A percentile compares a stretch with the other conserved stretches of the same genome.
Evolutionary conservation across 2,888 invertebrate genomes (phyloP).

Genomic region (Macrosoma leucophasiata): DNA sequence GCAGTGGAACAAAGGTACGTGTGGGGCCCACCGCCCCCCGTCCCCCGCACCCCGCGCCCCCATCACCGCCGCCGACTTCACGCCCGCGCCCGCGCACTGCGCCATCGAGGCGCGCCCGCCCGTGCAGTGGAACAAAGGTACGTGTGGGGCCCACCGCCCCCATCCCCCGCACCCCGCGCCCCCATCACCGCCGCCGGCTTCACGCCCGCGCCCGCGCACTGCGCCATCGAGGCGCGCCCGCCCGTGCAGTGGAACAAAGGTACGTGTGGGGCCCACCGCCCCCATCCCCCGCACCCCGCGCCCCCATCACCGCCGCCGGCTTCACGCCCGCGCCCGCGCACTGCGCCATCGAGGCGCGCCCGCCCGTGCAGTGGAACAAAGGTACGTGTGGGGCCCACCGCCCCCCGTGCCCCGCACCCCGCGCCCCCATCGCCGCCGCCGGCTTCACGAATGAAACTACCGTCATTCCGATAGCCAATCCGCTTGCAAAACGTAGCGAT

Average conservation of each 20-base stretch:
- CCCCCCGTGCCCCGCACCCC: too few relatives aligned
- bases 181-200: conserved; percentile 87
- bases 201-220: conserved; percentile 86
- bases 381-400: too few relatives aligned
- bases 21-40: conserved; percentile 74
- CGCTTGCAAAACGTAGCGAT: too few relatives aligned
- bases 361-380: conserved; percentile 94
- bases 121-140: conserved; percentile 92
- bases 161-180: too few relatives aligned
- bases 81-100: conserved; percentile 86
- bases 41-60: conserved; percentile 82
- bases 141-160: too few relatives aligned
- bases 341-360: conserved; percentile 92
- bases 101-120: conserved; percentile 94
- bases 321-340: conserved; percentile 88
- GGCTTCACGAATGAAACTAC: too few relatives aligned
- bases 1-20: conserved; percentile 89
- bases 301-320: conserved; percentile 83
- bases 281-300: too few relatives aligned
- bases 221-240: conserved; percentile 92
- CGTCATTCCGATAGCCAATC: too few relatives aligned
- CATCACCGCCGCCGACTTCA: conserved; percentile 86
- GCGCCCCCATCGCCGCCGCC: too few relatives aligned
- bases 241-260: conserved; percentile 95
- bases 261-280: too few relatives aligned